Conservation (phyloP, 2,113 vertebrate genomes). For the Acrocephalus kingi region DNA sequence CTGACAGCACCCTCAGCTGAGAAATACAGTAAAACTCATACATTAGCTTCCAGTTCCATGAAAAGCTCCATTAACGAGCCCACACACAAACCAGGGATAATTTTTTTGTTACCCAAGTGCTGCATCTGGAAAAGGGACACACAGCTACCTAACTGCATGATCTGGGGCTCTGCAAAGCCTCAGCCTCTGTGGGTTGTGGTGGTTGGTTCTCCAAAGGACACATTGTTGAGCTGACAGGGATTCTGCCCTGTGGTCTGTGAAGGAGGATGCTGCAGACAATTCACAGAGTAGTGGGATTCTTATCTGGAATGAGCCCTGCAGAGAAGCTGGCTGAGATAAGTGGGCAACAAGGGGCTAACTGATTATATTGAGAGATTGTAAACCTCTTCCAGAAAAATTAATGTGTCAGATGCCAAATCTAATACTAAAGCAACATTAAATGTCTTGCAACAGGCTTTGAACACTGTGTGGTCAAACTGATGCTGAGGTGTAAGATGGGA, state of each 20-base stretch:
- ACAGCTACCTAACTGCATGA: not conserved
- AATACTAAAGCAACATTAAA: not conserved
- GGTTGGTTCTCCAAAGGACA: not conserved
- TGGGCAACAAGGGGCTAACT: not conserved
- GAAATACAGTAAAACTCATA: not conserved
- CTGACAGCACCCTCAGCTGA: not conserved
- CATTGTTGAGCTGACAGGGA: not conserved
- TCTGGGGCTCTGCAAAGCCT: not conserved
- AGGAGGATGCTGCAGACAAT: not conserved
- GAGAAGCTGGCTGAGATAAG: not conserved
- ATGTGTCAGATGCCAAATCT: not conserved
- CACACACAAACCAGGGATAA: not conserved
- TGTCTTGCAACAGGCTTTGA: not conserved
- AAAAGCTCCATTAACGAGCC: fast-evolving
- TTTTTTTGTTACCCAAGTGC: not conserved
- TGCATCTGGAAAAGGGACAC: not conserved
- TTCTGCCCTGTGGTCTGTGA: not conserved
- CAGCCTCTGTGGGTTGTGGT: not conserved
- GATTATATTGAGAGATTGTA: not conserved
- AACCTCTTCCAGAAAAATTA: not conserved
- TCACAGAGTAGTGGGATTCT: not conserved
- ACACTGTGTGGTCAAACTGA: not conserved
- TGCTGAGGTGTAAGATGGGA: not conserved
- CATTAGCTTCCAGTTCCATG: not conserved
- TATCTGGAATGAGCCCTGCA: not conserved